phyloP scores from a whole-genome alignment of 92 coral and sea anemone genomes.

The Zoanthus solanderi region DNA sequence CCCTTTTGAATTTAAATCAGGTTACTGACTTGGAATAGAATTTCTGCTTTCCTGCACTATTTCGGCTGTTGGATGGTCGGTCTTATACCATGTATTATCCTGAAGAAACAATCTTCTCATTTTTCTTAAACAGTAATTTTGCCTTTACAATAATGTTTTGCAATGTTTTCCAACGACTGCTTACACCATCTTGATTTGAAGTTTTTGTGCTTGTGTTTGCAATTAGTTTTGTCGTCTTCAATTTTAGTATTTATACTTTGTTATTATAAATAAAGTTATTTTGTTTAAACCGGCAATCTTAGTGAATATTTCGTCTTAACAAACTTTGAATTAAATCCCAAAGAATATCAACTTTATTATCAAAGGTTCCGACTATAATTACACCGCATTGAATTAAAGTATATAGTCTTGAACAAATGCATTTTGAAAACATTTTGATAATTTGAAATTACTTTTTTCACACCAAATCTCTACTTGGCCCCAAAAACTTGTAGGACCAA shows the following conservation, averaged over 20 bases:
- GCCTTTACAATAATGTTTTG: too few species aligned
- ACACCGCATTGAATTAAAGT: conserved; percentile 40
- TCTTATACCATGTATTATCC: too few species aligned
- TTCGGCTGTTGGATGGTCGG: too few species aligned
- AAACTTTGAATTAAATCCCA: conserved; percentile 5
- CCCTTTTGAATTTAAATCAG: too few species aligned
- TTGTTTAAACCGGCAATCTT: conserved; percentile 19
- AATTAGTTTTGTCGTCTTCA: background rate
- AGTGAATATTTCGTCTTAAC: conserved; percentile 10
- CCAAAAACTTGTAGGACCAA: background rate
- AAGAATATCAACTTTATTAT: conserved; percentile 37
- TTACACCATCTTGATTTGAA: background rate
- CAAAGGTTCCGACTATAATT: conserved; percentile 43
- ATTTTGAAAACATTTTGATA: background rate
- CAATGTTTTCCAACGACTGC: too few species aligned
- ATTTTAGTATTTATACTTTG: background rate
- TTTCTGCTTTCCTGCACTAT: too few species aligned
- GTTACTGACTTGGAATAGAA: too few species aligned
- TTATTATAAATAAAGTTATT: background rate
- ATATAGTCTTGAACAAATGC: conserved; percentile 1
- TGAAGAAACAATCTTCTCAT: too few species aligned
- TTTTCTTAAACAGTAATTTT: too few species aligned
- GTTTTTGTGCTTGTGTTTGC: background rate
- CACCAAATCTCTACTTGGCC: conserved; percentile 25
- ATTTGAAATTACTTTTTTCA: conserved; percentile 11